Base-by-base conservation (phyloP, 23 tunicate genomes). In the Pegea sp. region DNA sequence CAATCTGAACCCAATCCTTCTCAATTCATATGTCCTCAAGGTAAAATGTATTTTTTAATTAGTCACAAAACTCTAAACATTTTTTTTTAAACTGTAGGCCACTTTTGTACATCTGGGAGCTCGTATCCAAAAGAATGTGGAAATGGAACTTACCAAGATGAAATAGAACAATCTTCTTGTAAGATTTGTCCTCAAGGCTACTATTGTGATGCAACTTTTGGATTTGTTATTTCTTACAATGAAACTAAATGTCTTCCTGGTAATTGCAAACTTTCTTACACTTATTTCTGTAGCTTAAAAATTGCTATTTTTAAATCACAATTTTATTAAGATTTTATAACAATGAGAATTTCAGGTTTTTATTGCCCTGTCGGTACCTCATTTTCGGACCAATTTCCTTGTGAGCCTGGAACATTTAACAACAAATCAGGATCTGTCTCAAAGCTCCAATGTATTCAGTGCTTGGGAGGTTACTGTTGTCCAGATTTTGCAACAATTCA, bases 111-210 rank as follows among this genome's bases (percentile, higher is more conserved):
- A 31, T 67, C 52, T 1, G 98, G 90, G 16, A 43, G 66, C 19
- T 18, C 44, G n/a, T 7, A 23, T 5, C 58, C 42, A 2, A 2
- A 25, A 2, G 70, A 71, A 1, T 89, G 98, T 61, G 90, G 80
- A 3, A 77, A 78, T 67, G 90, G 89, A 30, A 65, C 79, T 3
- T 89, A 77, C 51, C 90, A 89, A 42, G 59, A 62, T 49, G 52
- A 56, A 42, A 54, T 22, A 34, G 69, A 65, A 7, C 66, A 71
- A 34, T 33, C 21, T 13, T 28, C 56, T 0, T 89, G 98, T 43
- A 49, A 70, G 31, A 51, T 24, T 31, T 89, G 98, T 30, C 98
- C 98, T 2, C 63, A 80, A 42, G 98, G 98, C 3, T 89, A 59
- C 44, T 89, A 77, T 52, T 89, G 98, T 52, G 90, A 77, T 54